Evolutionary conservation across 1,140 invertebrate genomes (phyloP), one percentile per base, ranked within the genome.

Genomic region (Potamilus streckersoni): DNA sequence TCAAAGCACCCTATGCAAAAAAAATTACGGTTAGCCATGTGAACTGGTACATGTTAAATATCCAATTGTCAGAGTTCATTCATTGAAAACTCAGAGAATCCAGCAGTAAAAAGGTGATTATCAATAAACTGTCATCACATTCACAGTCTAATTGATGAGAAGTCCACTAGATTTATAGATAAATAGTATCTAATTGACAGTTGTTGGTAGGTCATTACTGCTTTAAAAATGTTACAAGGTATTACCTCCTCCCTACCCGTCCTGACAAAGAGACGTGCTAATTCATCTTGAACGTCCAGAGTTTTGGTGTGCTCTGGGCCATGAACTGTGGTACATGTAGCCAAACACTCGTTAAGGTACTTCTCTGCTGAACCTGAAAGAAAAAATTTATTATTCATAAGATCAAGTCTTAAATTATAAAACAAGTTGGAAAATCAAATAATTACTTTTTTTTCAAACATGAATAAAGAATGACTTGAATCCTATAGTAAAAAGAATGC

Each of bases 221-320:
- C 38, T 49, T 49, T 11, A 49, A 49, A 49, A 49, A 49, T 0
- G 5, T 38, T 49, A 8, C 38, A 38, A 38, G 31, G 19, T 74
- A 74, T 75, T 79, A 87, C 88, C 69, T 82, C 76, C 15, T 83
- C 79, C 73, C 87, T 82, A 57, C 87, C 82, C 31, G 84, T 85
- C 31, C 87, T 67, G 19, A 88, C 81, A 27, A 86, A 75, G 3
- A 89, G 78, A 19, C 84, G 73, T 8, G 87, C 85, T 20, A 89
- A 71, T 69, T 89, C 87, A 63, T 89, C 87, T 62, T 89, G 82
- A 11, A 87, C 82, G 64, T 81, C 79, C 63, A 89, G 63, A 4
- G 87, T 88, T 70, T 87, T 85, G n/a, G 80, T 81, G 71, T 89
- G 85, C 69, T 85, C 76, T 0, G 86, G 85, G 58, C 88, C 88